These are phyloP conservation scores for Oncorhynchus kisutch DNA, from an alignment of 2,113 vertebrate genomes.

Conservation along the genomic window DNA sequence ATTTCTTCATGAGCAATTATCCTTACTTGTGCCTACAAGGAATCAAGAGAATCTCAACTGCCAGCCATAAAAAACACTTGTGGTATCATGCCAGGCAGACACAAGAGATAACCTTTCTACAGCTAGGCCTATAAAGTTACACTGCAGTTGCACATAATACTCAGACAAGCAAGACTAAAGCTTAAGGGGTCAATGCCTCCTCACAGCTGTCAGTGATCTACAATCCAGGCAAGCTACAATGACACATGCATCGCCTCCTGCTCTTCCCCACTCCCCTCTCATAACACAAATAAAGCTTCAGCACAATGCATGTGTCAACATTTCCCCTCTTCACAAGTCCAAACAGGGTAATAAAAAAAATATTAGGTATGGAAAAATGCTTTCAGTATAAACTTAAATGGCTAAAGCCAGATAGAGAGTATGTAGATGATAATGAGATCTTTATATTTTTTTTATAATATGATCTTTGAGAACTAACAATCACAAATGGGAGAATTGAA, in stretches of 20 bases:
- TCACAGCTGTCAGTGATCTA: background rate
- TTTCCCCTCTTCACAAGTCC: no score
- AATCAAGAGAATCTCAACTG: background rate
- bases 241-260: background rate
- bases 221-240: background rate
- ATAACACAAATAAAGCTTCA: no score
- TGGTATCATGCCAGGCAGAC: background rate
- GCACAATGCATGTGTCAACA: no score
- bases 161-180: background rate
- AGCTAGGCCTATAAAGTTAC: background rate
- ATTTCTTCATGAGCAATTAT: background rate
- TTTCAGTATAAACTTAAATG: no score
- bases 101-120: background rate
- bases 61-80: background rate
- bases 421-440: no score
- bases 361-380: no score
- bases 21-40: background rate
- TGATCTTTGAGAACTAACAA: no score
- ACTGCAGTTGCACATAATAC: background rate
- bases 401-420: no score
- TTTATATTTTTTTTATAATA: no score
- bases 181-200: background rate
- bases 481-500: no score
- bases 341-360: no score
- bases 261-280: background rate